Evolutionary conservation across 2,797 vertebrate genomes (phyloP).

Genomic region (Ciconia nigra): DNA sequence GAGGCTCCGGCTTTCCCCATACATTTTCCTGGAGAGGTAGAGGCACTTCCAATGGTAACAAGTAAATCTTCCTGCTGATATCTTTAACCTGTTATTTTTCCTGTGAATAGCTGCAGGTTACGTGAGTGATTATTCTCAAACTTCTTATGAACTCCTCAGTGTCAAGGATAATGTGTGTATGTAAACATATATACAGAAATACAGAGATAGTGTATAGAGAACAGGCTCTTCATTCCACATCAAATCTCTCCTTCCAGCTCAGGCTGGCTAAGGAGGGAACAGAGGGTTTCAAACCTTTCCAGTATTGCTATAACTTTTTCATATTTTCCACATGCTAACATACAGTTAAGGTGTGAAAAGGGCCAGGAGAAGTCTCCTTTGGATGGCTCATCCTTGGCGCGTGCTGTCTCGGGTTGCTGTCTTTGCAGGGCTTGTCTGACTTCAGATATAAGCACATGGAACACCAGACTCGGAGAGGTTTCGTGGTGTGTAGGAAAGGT

Average conservation of each 20-base stretch:
- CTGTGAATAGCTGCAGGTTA: background rate
- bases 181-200: background rate
- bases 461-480: rapidly evolving
- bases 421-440: background rate
- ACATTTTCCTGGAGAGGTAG: background rate
- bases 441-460: background rate
- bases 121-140: background rate
- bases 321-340: rapidly evolving
- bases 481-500: background rate
- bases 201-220: background rate
- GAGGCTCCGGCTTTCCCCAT: background rate
- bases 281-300: background rate
- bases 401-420: background rate
- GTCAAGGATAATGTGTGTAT: background rate
- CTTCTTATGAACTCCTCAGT: background rate
- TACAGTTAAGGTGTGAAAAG: background rate
- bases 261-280: background rate
- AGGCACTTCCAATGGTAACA: background rate
- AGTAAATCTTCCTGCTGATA: background rate
- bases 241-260: background rate
- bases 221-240: background rate
- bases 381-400: background rate
- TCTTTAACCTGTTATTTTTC: background rate
- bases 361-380: background rate
- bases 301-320: background rate